Evolutionary conservation across 2,113 vertebrate genomes (phyloP), one percentile per base, ranked within the genome.

Genomic region (Prionailurus viverrinus): DNA sequence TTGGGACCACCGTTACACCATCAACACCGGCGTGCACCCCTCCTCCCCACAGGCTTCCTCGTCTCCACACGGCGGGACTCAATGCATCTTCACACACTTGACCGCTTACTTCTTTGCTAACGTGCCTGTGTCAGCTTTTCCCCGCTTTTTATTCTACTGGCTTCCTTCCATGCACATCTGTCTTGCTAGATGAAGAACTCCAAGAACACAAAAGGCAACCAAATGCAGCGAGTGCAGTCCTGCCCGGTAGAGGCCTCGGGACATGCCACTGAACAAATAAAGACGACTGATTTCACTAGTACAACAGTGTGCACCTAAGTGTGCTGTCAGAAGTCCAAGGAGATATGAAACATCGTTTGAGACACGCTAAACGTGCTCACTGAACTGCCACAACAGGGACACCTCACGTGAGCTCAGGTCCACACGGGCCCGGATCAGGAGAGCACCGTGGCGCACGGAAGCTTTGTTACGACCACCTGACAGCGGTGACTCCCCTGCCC

Each of bases 181-280:
- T 65, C 27, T 3, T 53, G 31, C 18, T 6, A 8, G 45, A 48
- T 1, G 21, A 29, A 45, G 31, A 31, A 45, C 10, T 33, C 66
- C 69, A 3, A 16, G 65, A 71, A 73, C 12, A 51, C 0, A 41
- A 63, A 41, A 11, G 82, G 31, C 19, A 45, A 41, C 8, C 45
- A 31, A 48, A 51, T 0, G 33, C 6, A 84, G 39, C 1, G 1
- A 36, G 71, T 0, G 3, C 12, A 79, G 66, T 3, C 4, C 4
- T 29, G 19, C 39, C 31, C 16, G 15, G 78, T 1, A 31, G n/a
- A 55, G 23, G 8, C 31, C 68, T 87, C 69, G 33, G 69, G 27
- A 84, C 73, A 21, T 8, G 10, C 74, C 19, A 61, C 16, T 61
- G 33, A 48, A 51, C 21, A 45, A 53, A 79, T 7, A 41, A 25